These are phyloP conservation scores for Arbacia lixula DNA, from an alignment of 53 echinoderm and acorn worm genomes.

Conservation along the genomic window DNA sequence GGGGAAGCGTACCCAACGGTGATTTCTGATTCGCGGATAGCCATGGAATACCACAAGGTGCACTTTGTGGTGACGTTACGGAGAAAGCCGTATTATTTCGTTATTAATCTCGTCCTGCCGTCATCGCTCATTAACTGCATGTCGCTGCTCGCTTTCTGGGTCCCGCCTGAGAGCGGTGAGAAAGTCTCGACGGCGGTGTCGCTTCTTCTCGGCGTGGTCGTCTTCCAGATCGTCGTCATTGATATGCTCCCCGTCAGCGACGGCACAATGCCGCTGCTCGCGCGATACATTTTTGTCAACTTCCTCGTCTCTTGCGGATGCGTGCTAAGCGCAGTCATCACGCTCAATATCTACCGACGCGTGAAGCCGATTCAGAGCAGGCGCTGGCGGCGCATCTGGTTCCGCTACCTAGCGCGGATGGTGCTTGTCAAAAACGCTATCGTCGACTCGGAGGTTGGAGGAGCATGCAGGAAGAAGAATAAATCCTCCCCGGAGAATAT, in stretches of 20 bases:
- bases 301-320: constrained; percentile 40
- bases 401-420: constrained; percentile 3
- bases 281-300: constrained; percentile 28
- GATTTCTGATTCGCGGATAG: neutral
- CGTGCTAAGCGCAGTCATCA: constrained; percentile 2
- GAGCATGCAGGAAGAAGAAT: too few relatives aligned
- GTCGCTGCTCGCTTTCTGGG: constrained; percentile 16
- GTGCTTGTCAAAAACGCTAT: neutral
- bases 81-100: constrained; percentile 36
- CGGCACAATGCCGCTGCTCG: constrained; percentile 6
- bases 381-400: constrained; percentile 19
- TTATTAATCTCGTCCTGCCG: constrained; percentile 23
- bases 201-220: constrained; percentile 44
- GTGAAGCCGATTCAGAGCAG: neutral
- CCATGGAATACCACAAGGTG: constrained; percentile 5
- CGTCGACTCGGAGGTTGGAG: too few relatives aligned
- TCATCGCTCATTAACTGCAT: constrained; percentile 24
- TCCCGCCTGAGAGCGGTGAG: constrained; percentile 14
- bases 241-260: constrained; percentile 15
- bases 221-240: constrained; percentile 34
- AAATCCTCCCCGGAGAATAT: too few relatives aligned
- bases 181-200: constrained; percentile 41
- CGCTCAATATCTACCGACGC: constrained; percentile 12
- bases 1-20: neutral
- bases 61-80: neutral